phyloP scores from a whole-genome alignment of 2,113 vertebrate species.

The Agelaius phoeniceus region DNA sequence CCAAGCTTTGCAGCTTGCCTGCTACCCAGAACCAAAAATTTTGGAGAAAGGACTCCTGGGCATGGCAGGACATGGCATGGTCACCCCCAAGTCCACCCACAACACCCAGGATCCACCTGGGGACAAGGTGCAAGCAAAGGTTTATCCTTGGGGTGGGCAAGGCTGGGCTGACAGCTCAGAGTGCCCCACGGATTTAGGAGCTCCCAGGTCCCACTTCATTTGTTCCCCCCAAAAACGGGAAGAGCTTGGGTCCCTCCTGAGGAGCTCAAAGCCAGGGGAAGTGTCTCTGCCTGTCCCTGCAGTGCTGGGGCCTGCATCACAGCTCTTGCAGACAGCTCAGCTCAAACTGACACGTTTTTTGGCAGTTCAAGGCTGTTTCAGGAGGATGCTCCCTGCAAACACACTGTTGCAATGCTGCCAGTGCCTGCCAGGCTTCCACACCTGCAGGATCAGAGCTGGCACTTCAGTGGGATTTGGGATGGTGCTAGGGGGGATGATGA shows the following conservation, averaged over 20 bases:
- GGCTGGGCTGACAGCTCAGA: not conserved
- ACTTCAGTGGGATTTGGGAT: accelerated
- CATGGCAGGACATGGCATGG: accelerated
- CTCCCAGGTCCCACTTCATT: not conserved
- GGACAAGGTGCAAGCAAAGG: not conserved
- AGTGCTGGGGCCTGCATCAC: accelerated
- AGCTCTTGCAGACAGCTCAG: not conserved
- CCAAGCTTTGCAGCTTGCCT: not conserved
- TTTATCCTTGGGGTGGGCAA: not conserved
- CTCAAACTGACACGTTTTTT: accelerated
- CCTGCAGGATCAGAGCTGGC: not conserved
- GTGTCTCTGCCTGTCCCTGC: not conserved
- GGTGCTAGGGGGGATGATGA: not conserved
- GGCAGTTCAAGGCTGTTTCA: not conserved
- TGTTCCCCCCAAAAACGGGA: accelerated
- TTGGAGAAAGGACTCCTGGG: not conserved
- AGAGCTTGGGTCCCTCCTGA: not conserved
- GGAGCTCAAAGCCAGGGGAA: not conserved
- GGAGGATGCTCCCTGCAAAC: not conserved
- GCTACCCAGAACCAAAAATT: not conserved
- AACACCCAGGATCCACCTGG: accelerated
- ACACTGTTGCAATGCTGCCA: not conserved
- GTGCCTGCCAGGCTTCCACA: not conserved
- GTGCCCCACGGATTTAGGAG: not conserved
- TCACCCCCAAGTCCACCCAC: not conserved